Evolutionary conservation across 2,888 invertebrate species (phyloP).

Genomic region (Pteria penguin): DNA sequence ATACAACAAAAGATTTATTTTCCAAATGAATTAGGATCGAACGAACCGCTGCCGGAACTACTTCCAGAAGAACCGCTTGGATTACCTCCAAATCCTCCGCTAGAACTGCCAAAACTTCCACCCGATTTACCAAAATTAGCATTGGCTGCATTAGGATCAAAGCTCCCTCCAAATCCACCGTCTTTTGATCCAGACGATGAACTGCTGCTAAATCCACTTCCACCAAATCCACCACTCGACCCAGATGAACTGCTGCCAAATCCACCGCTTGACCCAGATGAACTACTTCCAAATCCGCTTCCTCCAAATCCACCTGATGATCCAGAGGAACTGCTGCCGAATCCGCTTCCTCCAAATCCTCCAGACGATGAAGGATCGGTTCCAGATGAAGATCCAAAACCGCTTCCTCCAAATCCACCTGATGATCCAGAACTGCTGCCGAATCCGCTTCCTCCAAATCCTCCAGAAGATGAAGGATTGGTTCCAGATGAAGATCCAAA

Average conservation of each 20-base stretch:
- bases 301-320: slow-evolving; percentile 15
- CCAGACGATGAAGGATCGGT: too few species aligned
- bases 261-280: neutral
- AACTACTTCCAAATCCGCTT: slow-evolving; percentile 8
- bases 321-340: neutral
- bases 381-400: slow-evolving; percentile 9
- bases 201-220: neutral
- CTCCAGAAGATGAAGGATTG: neutral
- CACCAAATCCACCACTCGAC: neutral
- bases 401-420: slow-evolving; percentile 18
- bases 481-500: neutral
- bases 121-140: slow-evolving; percentile 7
- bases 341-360: neutral
- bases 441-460: slow-evolving; percentile 11
- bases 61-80: neutral
- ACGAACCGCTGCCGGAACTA: neutral
- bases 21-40: neutral
- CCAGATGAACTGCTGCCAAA: neutral
- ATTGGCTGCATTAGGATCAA: slow-evolving; percentile 17
- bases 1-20: neutral
- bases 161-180: neutral
- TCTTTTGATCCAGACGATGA: neutral
- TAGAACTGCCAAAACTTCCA: neutral
- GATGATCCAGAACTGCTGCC: neutral
- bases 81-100: slow-evolving; percentile 18